Evolutionary conservation across 2,888 invertebrate genomes (phyloP).

Genomic region (Aphodius sticticus): DNA sequence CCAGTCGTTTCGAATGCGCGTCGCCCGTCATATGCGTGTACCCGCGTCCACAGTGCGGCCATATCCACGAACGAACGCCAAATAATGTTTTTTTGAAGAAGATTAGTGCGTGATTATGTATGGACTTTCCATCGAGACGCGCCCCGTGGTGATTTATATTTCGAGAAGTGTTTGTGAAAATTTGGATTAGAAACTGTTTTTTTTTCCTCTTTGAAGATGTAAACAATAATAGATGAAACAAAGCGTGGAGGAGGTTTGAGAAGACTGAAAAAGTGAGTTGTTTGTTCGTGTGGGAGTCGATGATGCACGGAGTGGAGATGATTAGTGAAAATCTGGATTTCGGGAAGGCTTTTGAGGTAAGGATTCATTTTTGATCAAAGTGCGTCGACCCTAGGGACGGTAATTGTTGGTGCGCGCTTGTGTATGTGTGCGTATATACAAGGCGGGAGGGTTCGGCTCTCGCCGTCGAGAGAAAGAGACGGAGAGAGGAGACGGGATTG

Average conservation of each 20-base stretch:
- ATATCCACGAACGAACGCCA: not conserved
- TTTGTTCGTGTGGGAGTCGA: too few relatives aligned
- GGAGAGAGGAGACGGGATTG: too few relatives aligned
- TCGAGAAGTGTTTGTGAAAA: not conserved
- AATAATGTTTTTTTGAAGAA: not conserved
- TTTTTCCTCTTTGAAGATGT: not conserved
- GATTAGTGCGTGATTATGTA: not conserved
- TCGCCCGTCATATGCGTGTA: constrained; percentile 7
- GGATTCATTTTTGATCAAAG: not conserved
- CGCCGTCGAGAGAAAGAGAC: constrained; percentile 17
- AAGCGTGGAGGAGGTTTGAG: not conserved
- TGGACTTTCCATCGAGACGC: not conserved
- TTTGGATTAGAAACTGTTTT: not conserved
- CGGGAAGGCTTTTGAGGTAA: not conserved
- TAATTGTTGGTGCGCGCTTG: constrained; percentile 4
- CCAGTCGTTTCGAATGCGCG: constrained; percentile 17
- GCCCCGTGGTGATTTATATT: not conserved
- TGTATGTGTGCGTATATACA: not conserved
- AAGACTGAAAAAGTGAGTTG: not conserved
- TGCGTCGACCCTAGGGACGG: not conserved
- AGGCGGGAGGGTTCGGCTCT: constrained; percentile 13
- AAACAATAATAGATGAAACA: not conserved
- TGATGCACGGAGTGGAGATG: not conserved
- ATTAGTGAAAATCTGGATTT: not conserved
- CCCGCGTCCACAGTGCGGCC: not conserved